Percentiles rank a stretch among this genome's conserved stretches.
Conservation (phyloP, 1,140 invertebrate species). For the Palaemon carinicauda region DNA sequence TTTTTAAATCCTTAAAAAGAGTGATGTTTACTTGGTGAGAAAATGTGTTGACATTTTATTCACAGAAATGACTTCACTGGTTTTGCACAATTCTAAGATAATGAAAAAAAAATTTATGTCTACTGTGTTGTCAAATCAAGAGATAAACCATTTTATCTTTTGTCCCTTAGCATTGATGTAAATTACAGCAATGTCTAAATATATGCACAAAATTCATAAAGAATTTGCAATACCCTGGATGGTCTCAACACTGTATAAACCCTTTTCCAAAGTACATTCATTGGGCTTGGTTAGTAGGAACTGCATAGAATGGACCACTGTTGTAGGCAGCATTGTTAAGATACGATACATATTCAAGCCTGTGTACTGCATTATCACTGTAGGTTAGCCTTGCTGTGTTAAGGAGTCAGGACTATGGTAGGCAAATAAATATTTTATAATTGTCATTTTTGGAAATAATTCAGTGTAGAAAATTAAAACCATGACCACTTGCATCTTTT, state of each 20-base stretch:
- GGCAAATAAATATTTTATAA: conserved; percentile 9
- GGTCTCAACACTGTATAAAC: neutral
- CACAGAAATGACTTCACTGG: neutral
- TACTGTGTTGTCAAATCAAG: neutral
- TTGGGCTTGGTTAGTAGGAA: conserved; percentile 49
- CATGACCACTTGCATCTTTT: neutral
- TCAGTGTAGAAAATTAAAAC: neutral
- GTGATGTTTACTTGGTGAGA: neutral
- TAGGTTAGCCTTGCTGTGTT: conserved; percentile 55
- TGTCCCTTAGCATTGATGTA: neutral
- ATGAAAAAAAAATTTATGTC: too few species aligned
- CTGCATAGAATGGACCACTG: conserved; percentile 47
- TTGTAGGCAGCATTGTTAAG: conserved; percentile 43
- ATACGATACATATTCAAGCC: conserved; percentile 44
- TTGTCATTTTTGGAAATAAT: neutral
- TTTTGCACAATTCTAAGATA: neutral
- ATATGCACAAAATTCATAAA: neutral
- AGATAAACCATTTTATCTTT: neutral
- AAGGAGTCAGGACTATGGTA: conserved; percentile 50
- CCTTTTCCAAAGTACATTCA: conserved; percentile 42
- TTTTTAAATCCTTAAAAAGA: neutral
- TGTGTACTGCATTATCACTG: conserved; percentile 50
- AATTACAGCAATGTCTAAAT: neutral
- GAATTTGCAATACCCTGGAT: neutral
- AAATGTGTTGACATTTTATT: neutral